Percentiles rank a stretch among this genome's conserved stretches.
Conservation (phyloP, 2,113 vertebrate species). For the Perca fluviatilis region DNA sequence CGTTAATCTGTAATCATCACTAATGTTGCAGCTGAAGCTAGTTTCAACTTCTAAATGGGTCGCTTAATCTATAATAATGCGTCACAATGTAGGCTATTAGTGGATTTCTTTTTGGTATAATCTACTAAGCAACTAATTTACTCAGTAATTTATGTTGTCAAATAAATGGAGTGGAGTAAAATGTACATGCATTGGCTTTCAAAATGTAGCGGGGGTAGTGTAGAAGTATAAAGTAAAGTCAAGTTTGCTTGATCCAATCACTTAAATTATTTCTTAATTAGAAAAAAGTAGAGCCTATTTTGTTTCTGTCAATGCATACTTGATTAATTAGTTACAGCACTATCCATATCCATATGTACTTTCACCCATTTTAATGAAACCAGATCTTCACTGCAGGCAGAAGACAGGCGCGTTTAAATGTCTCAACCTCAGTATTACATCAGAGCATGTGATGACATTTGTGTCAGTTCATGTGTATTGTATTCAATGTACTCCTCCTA, state of each 20-base stretch:
- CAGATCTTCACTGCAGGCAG: background rate
- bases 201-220: background rate
- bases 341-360: background rate
- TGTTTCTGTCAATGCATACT: background rate
- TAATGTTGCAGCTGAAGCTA: too few relatives aligned
- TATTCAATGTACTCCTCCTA: background rate
- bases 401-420: background rate
- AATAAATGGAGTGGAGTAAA: too few relatives aligned
- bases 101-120: background rate
- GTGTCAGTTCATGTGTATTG: background rate
- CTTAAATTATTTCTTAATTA: background rate
- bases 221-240: background rate
- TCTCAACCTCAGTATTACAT: background rate
- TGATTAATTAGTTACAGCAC: background rate
- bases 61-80: background rate
- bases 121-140: too few relatives aligned
- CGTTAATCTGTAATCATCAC: too few relatives aligned
- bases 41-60: background rate
- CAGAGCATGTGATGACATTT: background rate
- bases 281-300: background rate
- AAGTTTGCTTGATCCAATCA: background rate
- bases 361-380: background rate
- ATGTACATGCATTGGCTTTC: background rate
- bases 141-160: too few relatives aligned
- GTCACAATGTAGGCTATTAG: background rate